These are phyloP conservation scores for Neopipo cinnamomea DNA, from an alignment of 2,113 vertebrate species.

Conservation along the genomic window DNA sequence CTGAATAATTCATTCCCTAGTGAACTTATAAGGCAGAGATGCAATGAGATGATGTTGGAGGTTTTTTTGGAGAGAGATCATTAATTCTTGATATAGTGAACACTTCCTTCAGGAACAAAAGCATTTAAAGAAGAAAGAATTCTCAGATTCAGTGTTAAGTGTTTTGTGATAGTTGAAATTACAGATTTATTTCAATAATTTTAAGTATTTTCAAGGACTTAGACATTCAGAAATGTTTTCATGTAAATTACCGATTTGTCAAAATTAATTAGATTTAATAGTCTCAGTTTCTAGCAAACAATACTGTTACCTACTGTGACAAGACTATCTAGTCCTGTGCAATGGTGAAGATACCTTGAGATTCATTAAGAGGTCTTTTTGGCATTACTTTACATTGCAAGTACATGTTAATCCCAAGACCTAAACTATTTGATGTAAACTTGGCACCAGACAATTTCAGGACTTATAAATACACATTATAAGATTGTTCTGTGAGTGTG, in stretches of 20 bases:
- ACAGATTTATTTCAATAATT: neutral
- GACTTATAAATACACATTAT: neutral
- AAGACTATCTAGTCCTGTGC: neutral
- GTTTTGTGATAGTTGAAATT: neutral
- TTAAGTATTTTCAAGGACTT: neutral
- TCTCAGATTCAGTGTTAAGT: neutral
- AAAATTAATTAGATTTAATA: neutral
- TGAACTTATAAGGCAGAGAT: slow-evolving; percentile 12
- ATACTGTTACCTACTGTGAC: neutral
- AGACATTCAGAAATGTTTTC: neutral
- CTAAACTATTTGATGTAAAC: neutral
- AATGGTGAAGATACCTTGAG: neutral
- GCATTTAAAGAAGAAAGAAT: neutral
- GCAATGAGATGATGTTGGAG: neutral
- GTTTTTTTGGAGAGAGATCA: neutral
- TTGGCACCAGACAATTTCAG: neutral
- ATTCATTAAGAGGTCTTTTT: neutral
- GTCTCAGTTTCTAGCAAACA: neutral
- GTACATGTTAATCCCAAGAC: neutral
- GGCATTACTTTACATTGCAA: neutral
- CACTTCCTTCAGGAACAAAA: neutral
- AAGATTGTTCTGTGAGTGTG: neutral
- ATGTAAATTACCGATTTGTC: neutral
- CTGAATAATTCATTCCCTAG: slow-evolving; percentile 44
- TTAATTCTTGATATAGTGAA: neutral